Base-by-base conservation (phyloP, 2,113 vertebrate species). In the Aphyosemion australe region DNA sequence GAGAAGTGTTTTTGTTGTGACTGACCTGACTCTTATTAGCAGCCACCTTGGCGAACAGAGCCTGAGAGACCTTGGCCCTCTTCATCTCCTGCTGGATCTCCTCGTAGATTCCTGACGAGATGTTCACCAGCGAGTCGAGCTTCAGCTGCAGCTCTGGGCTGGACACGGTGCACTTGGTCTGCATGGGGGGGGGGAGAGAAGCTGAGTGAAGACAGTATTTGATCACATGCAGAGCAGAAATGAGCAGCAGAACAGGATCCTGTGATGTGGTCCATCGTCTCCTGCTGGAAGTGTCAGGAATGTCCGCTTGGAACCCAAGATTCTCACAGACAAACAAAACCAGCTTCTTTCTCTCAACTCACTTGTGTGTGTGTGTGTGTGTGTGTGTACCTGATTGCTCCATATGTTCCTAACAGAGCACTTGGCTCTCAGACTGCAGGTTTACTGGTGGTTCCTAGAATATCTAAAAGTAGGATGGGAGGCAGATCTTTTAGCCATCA, bases 31-130 rank as follows among this genome's bases (percentile, higher is more conserved):
- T 97, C 91, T 97, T 97, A 89, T 96, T 97, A 88, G 95, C 95
- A 67, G 95, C 95, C 93, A 97, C 95, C 90, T 97, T 97, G 83
- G 95, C 95, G 68, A 97, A 97, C 74, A 97, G 92, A 80, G 95
- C 95, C 88, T 96, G 95, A 65, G 95, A 96, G 85, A 96, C 95
- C 91, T 97, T 97, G 69, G 95, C 95, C 89, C 95, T 91, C 93
- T 96, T 97, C 95, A 96, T 97, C 94, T 96, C 95, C 89, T 97
- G 95, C 83, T 97, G 95, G 92, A 97, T 97, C 89, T 96, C 95
- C 39, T 97, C 95, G 50, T 97, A 97, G 92, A 97, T 94, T 88
- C 92, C 93, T 71, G 95, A 93, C 76, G 95, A 95, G 93, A 97
- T 95, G 94, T 89, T 94, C 85, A 92, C 93, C 88, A 94, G 91